Evolutionary conservation across 2,888 invertebrate genomes (phyloP), one percentile per base, ranked within the genome.

Genomic region (Brachynemurus nebulosus): DNA sequence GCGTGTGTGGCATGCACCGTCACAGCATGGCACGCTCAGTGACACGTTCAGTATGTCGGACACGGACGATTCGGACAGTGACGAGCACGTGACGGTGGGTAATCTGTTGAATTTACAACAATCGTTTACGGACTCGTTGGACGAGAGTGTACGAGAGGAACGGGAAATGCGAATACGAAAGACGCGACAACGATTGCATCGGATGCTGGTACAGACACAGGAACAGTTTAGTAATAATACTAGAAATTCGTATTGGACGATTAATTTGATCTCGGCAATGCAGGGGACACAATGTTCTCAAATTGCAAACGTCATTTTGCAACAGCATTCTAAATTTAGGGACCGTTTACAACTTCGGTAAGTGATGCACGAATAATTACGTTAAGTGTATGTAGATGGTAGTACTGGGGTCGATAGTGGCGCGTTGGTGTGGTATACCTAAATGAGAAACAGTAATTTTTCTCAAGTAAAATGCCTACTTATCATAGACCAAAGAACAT

Each of bases 31-130:
- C 11, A 42, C 19, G 33, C 19, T 42, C 2, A 8, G 17, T 20
- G 42, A 42, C 12, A 16, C 20, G 14, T 8, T 42, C 9, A 27
- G 42, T 12, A 9, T 42, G 18, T 34, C 42, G 2, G 44, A 44
- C 7, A 38, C 40, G 2, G 37, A 33, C 19, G 44, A 27, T 12
- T 44, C 44, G 19, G 37, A 37, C 38, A n/a, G 19, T 12, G 42
- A 42, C 16, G 30, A 30, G 14, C n/a, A 14, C 9, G 23, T 6
- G 6, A 9, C 7, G 6, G 30, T 30, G n/a, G 14, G 4, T 4
- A 30, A n/a, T 12, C 14, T 30, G 30, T 4, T 2, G n/a, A 30
- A 30, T 30, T 12, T 30, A 9, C n/a, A 30, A 12, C 30, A 30
- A 12, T 30, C n/a, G 30, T 4, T 4, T 30, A 11, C 30, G 6